Evolutionary conservation across 2,797 vertebrate species (phyloP), one percentile per base, ranked within the genome.

Genomic region (Peromyscus eremicus): DNA sequence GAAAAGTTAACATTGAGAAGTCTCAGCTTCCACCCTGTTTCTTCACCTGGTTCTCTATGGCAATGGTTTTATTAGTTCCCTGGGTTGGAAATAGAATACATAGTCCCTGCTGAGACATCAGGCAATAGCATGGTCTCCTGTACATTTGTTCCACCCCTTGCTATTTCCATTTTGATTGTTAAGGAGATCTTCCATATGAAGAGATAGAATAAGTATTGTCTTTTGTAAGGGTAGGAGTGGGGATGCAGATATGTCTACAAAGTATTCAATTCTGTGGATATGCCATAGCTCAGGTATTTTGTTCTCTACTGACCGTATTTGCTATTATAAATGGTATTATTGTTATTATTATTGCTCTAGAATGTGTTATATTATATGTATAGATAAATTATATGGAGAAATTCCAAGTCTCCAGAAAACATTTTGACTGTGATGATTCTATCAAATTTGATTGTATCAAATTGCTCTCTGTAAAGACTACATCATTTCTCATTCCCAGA

Each of bases 41-140:
- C 68, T 94, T 92, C 7, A 57, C 77, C 37, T 81, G 37, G n/a
- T 64, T 92, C 64, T 52, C 46, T 76, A 7, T 52, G 55, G 6
- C 43, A 70, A 75, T 77, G 27, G 75, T 86, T 97, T 64, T 94
- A 27, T 94, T 92, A 46, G 34, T 76, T 96, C 75, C n/a, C 79
- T 93, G 46, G 16, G 6, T 57, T 90, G 60, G 57, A 91, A 95
- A 43, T 94, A 94, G 13, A 86, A 70, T 43, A 55, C 40, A 5
- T 95, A 66, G 86, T 84, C 9, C 32, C 23, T 92, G 32, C 66
- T 77, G 62, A 76, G 32, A 89, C 37, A 60, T 71, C 91, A 93
- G 9, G 27, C 8, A 19, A 8, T 17, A 14, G 12, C 37, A 40
- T 46, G 43, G 4, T 73, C 27, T 75, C 91, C 9, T 66, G n/a